phyloP scores from a whole-genome alignment of 2,797 vertebrate genomes.

The Pangasius djambal region DNA sequence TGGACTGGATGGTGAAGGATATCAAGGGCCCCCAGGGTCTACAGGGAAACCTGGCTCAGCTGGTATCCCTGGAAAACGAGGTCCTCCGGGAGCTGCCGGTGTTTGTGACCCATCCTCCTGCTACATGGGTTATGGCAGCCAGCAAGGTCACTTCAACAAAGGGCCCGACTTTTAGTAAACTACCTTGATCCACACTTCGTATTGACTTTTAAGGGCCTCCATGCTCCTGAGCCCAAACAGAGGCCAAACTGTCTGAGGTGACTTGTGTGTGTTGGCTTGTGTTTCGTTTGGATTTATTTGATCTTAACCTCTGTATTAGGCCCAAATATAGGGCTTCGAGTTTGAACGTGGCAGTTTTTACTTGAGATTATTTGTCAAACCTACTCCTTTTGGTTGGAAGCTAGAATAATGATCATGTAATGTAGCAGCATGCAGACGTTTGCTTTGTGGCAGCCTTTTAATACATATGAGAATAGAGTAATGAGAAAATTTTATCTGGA shows the following conservation, averaged over 20 bases:
- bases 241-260: background rate
- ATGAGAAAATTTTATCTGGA: background rate
- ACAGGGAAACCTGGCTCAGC: slow-evolving; percentile 64
- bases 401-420: slow-evolving; percentile 1
- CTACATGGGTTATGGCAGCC: slow-evolving; percentile 62
- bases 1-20: slow-evolving; percentile 65
- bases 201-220: slow-evolving; percentile 25
- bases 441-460: background rate
- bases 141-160: slow-evolving; percentile 65
- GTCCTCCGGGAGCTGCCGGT: slow-evolving; percentile 63
- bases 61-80: slow-evolving; percentile 68
- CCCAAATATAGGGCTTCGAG: background rate
- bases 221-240: background rate
- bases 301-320: background rate
- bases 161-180: slow-evolving; percentile 67
- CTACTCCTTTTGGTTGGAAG: background rate
- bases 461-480: background rate
- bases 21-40: slow-evolving; percentile 63
- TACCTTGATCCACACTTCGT: background rate
- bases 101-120: slow-evolving; percentile 68
- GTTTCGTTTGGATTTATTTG: background rate
- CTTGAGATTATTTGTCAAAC: background rate
- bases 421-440: slow-evolving; percentile 2
- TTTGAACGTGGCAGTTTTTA: background rate
- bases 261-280: background rate